A percentile compares a stretch with the other conserved stretches of the same genome.
phyloP scores from a whole-genome alignment of 2,113 vertebrate species.

The Crotophaga sulcirostris region DNA sequence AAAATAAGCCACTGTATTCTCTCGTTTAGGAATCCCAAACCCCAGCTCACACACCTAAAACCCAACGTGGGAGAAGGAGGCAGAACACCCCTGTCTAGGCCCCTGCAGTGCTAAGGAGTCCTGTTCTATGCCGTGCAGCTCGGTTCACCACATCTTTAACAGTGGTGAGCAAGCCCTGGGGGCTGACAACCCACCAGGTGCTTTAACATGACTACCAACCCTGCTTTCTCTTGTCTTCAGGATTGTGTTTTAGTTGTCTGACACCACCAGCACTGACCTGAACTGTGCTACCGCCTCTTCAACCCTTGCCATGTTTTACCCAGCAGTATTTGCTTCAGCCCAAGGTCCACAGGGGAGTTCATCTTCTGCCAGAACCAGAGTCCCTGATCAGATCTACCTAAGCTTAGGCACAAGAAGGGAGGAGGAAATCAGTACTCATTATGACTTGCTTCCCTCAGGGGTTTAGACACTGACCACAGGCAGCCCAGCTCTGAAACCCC shows the following conservation, averaged over 20 bases:
- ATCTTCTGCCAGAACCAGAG: neutral
- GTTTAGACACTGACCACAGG: neutral
- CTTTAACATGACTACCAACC: neutral
- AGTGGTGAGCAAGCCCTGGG: neutral
- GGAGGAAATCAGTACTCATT: neutral
- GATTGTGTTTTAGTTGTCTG: neutral
- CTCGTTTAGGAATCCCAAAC: neutral
- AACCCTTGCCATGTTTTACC: too few relatives aligned
- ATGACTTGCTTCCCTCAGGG: neutral
- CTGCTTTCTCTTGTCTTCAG: too few relatives aligned
- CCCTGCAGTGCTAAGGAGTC: accelerated
- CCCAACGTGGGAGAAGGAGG: accelerated
- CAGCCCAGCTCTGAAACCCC: neutral
- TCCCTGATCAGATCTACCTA: too few relatives aligned
- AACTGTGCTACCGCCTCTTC: neutral
- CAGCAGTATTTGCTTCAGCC: neutral
- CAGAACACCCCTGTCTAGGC: neutral
- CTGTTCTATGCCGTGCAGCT: neutral
- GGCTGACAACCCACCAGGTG: neutral
- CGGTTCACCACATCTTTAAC: neutral
- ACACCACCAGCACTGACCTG: neutral
- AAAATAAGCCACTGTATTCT: neutral
- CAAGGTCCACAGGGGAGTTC: too few relatives aligned
- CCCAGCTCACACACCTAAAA: neutral
- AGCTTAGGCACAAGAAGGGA: too few relatives aligned